These are phyloP conservation scores for Apus apus DNA, from an alignment of 2,113 vertebrate genomes.

Conservation along the genomic window DNA sequence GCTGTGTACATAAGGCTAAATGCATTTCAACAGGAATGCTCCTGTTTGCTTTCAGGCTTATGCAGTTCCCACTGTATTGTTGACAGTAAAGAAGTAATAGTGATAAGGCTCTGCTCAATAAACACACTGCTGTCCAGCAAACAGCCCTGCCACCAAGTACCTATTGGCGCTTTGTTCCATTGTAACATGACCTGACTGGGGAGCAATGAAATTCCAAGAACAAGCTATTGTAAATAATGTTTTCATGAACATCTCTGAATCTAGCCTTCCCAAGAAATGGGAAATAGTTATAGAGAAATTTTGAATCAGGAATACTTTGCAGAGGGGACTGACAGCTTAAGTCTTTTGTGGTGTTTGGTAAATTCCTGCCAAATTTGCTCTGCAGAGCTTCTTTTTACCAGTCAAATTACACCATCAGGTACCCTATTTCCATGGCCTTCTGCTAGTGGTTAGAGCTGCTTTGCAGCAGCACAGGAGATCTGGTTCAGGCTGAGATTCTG, in stretches of 20 bases:
- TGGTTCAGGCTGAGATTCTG: not conserved
- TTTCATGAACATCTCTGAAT: not conserved
- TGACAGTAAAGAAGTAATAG: conserved; percentile 15
- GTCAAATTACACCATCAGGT: not conserved
- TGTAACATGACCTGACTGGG: accelerated
- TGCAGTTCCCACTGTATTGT: conserved; percentile 35
- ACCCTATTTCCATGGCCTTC: not conserved
- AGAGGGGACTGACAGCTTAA: not conserved
- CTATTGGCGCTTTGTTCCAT: not conserved
- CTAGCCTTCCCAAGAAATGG: not conserved
- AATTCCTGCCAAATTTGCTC: not conserved
- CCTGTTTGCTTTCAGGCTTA: not conserved
- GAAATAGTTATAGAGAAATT: not conserved
- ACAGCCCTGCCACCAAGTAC: not conserved
- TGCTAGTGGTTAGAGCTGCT: not conserved
- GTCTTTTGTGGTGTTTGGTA: not conserved
- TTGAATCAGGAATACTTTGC: not conserved
- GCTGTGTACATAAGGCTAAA: not conserved
- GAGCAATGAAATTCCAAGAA: not conserved
- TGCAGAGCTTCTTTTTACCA: not conserved
- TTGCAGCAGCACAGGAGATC: not conserved
- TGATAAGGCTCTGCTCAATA: conserved; percentile 18
- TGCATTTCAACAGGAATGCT: not conserved
- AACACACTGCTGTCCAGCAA: not conserved
- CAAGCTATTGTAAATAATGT: not conserved